Evolutionary conservation across 2,797 vertebrate genomes (phyloP).

Genomic region (Tinamus major): DNA sequence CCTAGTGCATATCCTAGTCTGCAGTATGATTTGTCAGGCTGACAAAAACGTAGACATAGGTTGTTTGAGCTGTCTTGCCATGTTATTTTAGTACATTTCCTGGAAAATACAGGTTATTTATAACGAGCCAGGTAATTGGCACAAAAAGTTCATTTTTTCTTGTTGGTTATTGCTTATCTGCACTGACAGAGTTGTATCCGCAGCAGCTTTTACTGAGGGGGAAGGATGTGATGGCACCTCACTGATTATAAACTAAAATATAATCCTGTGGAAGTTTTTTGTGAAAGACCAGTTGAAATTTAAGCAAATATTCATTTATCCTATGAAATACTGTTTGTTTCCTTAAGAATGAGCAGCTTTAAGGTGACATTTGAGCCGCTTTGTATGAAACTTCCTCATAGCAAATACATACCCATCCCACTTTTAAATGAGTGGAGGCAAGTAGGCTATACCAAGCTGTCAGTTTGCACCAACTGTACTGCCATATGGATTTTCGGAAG

Average conservation of each 20-base stretch:
- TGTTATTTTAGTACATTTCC: background rate
- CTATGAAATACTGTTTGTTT: background rate
- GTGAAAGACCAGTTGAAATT: background rate
- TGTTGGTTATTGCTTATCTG: background rate
- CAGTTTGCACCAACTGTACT: background rate
- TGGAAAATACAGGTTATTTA: background rate
- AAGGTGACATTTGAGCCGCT: background rate
- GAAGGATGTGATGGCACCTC: background rate
- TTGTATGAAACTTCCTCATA: background rate
- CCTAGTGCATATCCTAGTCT: background rate
- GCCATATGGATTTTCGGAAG: background rate
- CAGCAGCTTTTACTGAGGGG: background rate
- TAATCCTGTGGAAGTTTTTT: background rate
- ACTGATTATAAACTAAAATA: background rate
- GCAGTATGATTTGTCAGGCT: background rate
- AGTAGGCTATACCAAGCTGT: background rate
- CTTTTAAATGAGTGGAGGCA: background rate
- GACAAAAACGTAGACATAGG: background rate
- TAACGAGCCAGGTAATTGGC: background rate
- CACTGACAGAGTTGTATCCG: background rate
- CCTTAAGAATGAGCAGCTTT: background rate
- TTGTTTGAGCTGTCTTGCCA: background rate
- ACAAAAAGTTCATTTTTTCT: background rate
- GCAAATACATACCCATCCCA: background rate
- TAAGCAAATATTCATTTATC: background rate